Evolutionary conservation across 2,888 invertebrate species (phyloP), one percentile per base, ranked within the genome.

Genomic region (Pycnomerus fuliginosus): DNA sequence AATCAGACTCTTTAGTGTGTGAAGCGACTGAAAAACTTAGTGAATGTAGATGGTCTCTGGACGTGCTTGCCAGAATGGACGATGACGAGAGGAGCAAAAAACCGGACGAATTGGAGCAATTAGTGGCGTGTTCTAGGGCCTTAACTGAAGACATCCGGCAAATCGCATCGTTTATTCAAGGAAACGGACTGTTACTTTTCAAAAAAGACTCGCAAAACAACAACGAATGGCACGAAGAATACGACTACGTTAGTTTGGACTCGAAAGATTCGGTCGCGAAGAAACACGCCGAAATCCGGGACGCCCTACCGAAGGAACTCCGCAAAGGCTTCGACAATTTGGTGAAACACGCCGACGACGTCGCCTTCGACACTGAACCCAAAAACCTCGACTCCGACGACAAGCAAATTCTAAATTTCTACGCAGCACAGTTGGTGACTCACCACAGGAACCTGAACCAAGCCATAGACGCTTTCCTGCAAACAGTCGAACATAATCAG

Each of bases 391-490:
- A 87, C 49, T 78, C 85, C 1, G 90, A 87, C 69, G 94, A 94
- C 68, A 80, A 85, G 55, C 87, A 90, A 68, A 77, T 96, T 25
- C 75, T 95, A 16, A 82, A 84, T 28, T 95, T 93, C 73, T 96
- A 94, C 73, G 87, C 88, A 13, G 84, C 85, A 32, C 94, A 95
- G 71, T 83, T 90, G 15, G 84, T 89, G 22, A 87, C 86, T 8
- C 92, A 94, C 69, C 86, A 90, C 60, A 84, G 84, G 13, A 85
- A 89, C 68, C 78, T 97, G 30, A 85, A 89, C 49, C 87, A 89
- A 55, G 90, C 94, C 10, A 92, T 96, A 41, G 94, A 94, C 63
- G 90, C 91, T 0, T 96, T 97, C 74, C 79, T 96, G 30, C 82
- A 87, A 60, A 90, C 92, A 3, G 89, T 97, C 24, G 92, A 93